phyloP scores from a whole-genome alignment of 2,113 vertebrate genomes.

The Crotalus viridis region DNA sequence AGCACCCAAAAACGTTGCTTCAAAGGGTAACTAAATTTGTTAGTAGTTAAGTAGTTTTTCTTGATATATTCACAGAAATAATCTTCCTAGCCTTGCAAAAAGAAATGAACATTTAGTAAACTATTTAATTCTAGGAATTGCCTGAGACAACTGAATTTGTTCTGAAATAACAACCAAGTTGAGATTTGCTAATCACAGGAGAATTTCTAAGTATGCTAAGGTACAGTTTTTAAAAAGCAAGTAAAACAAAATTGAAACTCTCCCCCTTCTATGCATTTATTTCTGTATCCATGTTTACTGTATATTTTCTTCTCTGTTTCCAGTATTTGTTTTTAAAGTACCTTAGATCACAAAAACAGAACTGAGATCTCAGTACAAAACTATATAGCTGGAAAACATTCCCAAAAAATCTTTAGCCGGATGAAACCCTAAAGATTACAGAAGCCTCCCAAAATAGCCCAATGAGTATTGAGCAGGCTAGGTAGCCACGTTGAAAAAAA shows the following conservation, averaged over 20 bases:
- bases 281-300: background rate
- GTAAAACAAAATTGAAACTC: background rate
- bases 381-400: background rate
- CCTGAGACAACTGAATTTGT: background rate
- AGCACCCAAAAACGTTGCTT: conserved; percentile 15
- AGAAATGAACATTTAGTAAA: conserved; percentile 9
- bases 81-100: background rate
- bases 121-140: conserved; percentile 5
- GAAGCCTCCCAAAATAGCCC: background rate
- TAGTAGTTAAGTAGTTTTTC: conserved; percentile 25
- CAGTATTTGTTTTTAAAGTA: background rate
- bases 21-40: conserved; percentile 15
- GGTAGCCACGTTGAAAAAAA: background rate
- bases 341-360: background rate
- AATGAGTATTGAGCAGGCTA: background rate
- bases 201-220: background rate
- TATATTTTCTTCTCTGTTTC: background rate
- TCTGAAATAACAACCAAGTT: background rate
- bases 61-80: conserved; percentile 6
- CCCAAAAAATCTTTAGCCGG: background rate
- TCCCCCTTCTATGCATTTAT: background rate
- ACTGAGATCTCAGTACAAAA: background rate
- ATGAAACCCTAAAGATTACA: background rate
- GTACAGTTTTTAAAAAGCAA: background rate
- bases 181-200: background rate